These are phyloP conservation scores for Palaemon carinicauda DNA, from an alignment of 1,140 invertebrate genomes.

Conservation along the genomic window DNA sequence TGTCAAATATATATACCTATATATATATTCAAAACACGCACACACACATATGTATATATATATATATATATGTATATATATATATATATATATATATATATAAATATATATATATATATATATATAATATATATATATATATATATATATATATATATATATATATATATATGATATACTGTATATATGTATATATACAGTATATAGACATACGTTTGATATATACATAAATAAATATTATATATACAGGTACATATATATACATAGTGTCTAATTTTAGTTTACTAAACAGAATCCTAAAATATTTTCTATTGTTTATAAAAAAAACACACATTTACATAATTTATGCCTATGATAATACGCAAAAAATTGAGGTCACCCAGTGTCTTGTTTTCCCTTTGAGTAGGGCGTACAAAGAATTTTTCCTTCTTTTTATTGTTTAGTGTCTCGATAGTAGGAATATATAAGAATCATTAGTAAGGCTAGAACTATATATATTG, in stretches of 20 bases:
- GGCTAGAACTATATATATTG: no score
- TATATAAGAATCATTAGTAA: no score
- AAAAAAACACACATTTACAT: no score
- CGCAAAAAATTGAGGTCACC: no score
- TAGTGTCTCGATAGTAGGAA: no score
- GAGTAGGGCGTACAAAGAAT: no score
- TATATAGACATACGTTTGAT: neutral
- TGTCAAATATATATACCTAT: neutral
- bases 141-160: constrained; percentile 3
- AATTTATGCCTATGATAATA: no score
- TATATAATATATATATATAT: neutral
- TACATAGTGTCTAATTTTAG: no score
- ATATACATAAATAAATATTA: neutral
- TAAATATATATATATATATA: neutral
- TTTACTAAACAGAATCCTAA: no score
- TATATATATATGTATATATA: neutral
- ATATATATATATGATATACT: neutral
- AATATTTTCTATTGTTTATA: no score
- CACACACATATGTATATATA: neutral
- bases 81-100: neutral
- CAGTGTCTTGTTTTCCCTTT: no score
- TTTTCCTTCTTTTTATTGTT: no score
- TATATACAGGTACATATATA: neutral
- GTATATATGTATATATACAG: neutral
- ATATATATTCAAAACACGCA: neutral